phyloP scores from a whole-genome alignment of 2,888 invertebrate genomes.

The Craniophora ligustri region DNA sequence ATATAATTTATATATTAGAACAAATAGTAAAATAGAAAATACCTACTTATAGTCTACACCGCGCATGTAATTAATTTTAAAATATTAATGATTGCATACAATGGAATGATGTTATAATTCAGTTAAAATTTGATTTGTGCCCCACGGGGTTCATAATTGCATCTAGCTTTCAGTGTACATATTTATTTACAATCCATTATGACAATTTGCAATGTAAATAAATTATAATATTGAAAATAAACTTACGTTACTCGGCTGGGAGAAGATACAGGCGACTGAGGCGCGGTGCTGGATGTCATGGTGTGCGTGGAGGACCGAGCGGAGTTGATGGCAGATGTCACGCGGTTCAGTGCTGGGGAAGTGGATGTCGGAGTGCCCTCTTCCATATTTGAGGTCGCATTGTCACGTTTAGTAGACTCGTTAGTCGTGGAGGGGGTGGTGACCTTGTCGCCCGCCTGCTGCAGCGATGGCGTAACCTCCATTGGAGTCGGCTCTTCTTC shows the following conservation, averaged over 20 bases:
- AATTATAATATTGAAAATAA: no score
- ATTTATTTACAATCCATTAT: no score
- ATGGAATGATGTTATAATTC: no score
- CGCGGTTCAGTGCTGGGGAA: neutral
- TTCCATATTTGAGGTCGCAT: constrained; percentile 1
- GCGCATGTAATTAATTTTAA: no score
- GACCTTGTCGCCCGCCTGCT: constrained; percentile 24
- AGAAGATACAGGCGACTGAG: constrained; percentile 31
- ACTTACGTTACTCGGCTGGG: constrained; percentile 37
- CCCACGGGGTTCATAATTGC: no score
- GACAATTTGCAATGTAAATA: no score
- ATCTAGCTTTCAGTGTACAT: no score
- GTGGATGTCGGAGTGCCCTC: neutral
- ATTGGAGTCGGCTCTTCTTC: constrained; percentile 44
- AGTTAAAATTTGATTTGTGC: no score
- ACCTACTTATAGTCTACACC: no score
- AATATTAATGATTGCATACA: no score
- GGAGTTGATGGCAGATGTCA: constrained; percentile 22
- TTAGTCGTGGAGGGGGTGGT: neutral
- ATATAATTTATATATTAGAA: no score
- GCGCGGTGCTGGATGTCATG: constrained; percentile 30
- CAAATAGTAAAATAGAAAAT: no score
- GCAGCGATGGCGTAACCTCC: constrained; percentile 48
- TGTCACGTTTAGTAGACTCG: constrained; percentile 7
- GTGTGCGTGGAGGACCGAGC: constrained; percentile 11